Evolutionary conservation across 2,888 invertebrate genomes (phyloP), one percentile per base, ranked within the genome.

Genomic region (Phrixothrix hirtus): DNA sequence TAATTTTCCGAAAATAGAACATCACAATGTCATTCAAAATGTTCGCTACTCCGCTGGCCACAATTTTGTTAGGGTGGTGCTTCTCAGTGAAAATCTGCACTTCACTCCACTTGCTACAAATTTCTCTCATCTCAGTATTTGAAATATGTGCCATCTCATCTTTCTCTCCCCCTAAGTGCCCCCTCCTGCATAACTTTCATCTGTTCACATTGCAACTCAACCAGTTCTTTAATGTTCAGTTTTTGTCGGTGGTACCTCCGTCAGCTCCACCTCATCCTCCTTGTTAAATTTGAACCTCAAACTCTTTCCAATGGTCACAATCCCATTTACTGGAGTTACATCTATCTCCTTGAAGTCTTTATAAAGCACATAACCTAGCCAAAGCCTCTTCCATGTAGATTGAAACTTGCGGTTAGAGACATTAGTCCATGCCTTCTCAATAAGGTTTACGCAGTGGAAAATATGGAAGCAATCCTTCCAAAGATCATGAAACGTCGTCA

Each of bases 81-180:
- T 35, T 35, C 35, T 35, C 35, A 13, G 12, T 13, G 14, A 35
- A 35, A 12, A 12, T 12, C 35, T 35, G 35, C 35, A 14, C 7
- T 35, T 35, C 35, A 13, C 35, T 35, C 35, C 35, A 35, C 14
- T 35, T 35, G 14, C 35, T 35, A 15, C n/a, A 35, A 6, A 35
- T 35, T 6, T 35, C 12, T 13, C 11, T 35, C 10, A 35, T 35
- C 35, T 6, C 35, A 35, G 15, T 12, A 35, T 12, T 35, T 12
- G 35, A 13, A 35, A 35, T 15, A 35, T 6, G 7, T 13, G 11
- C 35, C 12, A n/a, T n/a, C n/a, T n/a, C n/a, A n/a, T n/a, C n/a
- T n/a, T n/a, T 15, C 35, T 35, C 35, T n/a, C 12, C 16, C 11
- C 4, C 4, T 13, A 12, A 35, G 14, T 12, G 14, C 13, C n/a